Base-by-base conservation (phyloP, 2,797 vertebrate genomes). In the Delichon dasypus region DNA sequence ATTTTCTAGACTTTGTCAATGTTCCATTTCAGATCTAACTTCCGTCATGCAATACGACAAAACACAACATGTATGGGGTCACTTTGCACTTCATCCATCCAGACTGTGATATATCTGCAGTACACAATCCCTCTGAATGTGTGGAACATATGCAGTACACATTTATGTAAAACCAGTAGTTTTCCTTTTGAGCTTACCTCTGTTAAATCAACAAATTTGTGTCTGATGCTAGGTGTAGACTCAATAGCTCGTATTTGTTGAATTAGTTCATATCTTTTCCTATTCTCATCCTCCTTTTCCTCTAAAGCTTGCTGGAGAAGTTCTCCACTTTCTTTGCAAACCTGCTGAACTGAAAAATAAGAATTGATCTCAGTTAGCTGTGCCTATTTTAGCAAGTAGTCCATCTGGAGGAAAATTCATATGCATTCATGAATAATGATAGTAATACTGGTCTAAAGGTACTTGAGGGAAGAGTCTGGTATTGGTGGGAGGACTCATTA, bases 201-300 rank as follows among this genome's bases (percentile, higher is more conserved):
- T 78, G 99, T 98, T 95, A 99, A 97, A 82, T 99, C 99, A 94
- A 99, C 97, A 67, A 98, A 96, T 93, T 98, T 98, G 32, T 97
- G 89, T 93, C 90, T 98, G 54, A 98, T 32, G 21, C 16, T 78
- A 65, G 98, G 98, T 67, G 97, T 76, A 0, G 98, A 98, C 94
- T 99, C 98, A 22, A 98, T 92, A 29, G 98, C 97, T 15, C 96
- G 98, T 75, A 98, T 98, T 97, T 99, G 98, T 34, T 96, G 89
- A 80, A 98, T 98, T 58, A 98, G 91, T 96, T 99, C 97, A 3
- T 96, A 97, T 97, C 97, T 99, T 85, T 93, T 98, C 95, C 90
- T 96, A 32, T 98, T 96, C 84, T 98, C 98, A 7, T 98, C 98
- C 81, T 98, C 97, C 19, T 98, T 97, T 29, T 98, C 98, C 90